Percentiles rank a stretch among this genome's conserved stretches.
phyloP scores from a whole-genome alignment of 2,797 vertebrate genomes.

The Notamacropus eugenii region DNA sequence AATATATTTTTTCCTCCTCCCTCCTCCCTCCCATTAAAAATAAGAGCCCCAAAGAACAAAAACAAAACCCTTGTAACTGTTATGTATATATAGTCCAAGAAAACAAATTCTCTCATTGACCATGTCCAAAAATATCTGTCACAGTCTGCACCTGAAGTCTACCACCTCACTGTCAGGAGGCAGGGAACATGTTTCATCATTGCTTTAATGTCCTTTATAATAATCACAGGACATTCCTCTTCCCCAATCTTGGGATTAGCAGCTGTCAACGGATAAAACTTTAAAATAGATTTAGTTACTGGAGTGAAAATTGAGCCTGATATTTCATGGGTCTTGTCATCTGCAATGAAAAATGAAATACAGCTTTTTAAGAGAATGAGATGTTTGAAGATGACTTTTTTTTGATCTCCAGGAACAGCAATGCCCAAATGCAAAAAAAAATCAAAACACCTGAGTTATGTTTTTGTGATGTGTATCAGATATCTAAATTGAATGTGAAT shows the following conservation, averaged over 20 bases:
- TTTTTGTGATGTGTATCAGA: neutral
- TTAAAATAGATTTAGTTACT: constrained; percentile 72
- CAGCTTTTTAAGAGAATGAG: constrained; percentile 31
- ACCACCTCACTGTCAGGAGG: neutral
- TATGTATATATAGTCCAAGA: neutral
- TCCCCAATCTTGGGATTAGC: constrained; percentile 72
- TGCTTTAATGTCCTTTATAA: constrained; percentile 53
- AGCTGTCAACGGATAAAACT: constrained; percentile 73
- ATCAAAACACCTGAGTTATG: neutral
- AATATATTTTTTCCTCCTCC: neutral
- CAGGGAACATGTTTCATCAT: neutral
- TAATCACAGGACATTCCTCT: constrained; percentile 63
- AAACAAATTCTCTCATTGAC: neutral
- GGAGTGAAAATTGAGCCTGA: constrained; percentile 42
- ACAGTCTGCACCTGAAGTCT: neutral
- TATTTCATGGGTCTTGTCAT: constrained; percentile 57
- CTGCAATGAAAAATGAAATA: constrained; percentile 18
- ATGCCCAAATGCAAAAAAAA: constrained; percentile 5
- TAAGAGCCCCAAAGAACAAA: neutral
- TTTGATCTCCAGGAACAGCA: constrained; percentile 15
- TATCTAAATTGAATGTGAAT: neutral
- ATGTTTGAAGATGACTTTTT: neutral
- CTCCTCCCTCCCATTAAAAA: neutral
- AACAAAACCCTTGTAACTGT: neutral
- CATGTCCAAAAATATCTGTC: neutral